Conservation (phyloP, 2,113 vertebrate genomes). For the Salvelinus alpinus region DNA sequence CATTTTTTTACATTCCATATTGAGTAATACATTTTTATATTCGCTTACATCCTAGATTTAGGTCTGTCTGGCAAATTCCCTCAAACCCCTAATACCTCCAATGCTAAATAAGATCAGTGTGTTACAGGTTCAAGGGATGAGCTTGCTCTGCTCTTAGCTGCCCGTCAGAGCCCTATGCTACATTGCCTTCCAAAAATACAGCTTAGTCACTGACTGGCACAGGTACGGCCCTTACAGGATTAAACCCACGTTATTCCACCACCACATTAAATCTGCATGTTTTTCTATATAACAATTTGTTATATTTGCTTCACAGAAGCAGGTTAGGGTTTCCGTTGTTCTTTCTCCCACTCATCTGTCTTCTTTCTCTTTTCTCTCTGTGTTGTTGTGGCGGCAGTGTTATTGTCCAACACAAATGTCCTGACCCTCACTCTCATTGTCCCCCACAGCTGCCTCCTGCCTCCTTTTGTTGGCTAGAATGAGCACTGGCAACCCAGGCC, state of each 20-base stretch:
- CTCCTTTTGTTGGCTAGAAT: constrained; percentile 61
- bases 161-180: no score
- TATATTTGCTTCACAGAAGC: background rate
- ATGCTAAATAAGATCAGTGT: background rate
- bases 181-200: background rate
- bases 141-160: no score
- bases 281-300: background rate
- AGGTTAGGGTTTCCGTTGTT: background rate
- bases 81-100: background rate
- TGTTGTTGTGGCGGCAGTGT: constrained; percentile 65
- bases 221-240: background rate
- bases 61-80: no score
- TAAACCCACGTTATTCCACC: background rate
- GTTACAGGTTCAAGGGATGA: background rate
- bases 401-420: constrained; percentile 71
- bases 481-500: constrained; percentile 32
- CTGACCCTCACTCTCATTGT: constrained; percentile 55
- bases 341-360: background rate
- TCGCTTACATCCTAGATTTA: no score
- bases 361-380: background rate
- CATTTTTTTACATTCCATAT: no score
- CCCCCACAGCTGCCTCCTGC: constrained; percentile 59
- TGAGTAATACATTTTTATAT: no score
- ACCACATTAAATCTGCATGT: constrained; percentile 16
- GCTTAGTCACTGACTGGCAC: background rate